A percentile compares a stretch with the other conserved stretches of the same genome.
These are phyloP conservation scores for Parascotia fuliginaria DNA, from an alignment of 2,888 invertebrate genomes.

Conservation along the genomic window DNA sequence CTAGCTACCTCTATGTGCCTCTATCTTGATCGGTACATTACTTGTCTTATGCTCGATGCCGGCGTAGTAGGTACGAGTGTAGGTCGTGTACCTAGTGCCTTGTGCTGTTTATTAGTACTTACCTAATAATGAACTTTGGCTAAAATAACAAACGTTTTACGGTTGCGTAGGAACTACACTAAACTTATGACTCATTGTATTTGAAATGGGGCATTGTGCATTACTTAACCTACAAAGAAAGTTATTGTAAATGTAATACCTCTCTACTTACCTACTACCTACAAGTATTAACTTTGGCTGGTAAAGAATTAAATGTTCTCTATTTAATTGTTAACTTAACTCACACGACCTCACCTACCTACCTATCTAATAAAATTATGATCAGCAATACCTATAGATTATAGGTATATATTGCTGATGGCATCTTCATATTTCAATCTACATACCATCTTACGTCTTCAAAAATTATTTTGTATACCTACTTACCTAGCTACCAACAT, in stretches of 20 bases:
- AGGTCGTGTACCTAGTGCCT: slow-evolving; percentile 30
- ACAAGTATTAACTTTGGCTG: background rate
- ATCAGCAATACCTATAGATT: too few relatives aligned
- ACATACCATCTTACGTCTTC: too few relatives aligned
- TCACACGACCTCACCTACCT: background rate
- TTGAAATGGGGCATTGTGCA: background rate
- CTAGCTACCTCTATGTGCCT: slow-evolving; percentile 11
- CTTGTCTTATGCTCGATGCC: slow-evolving; percentile 22
- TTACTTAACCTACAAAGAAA: background rate
- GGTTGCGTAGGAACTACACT: background rate
- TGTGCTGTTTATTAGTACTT: slow-evolving; percentile 25
- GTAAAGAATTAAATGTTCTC: background rate
- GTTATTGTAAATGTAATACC: background rate
- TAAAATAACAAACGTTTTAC: slow-evolving; percentile 6
- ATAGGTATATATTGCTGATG: too few relatives aligned
- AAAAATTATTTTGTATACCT: too few relatives aligned
- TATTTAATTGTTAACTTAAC: background rate
- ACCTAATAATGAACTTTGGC: slow-evolving; percentile 23
- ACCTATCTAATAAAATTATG: background rate
- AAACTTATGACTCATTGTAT: slow-evolving; percentile 17
- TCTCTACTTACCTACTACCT: too few relatives aligned
- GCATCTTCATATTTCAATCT: too few relatives aligned
- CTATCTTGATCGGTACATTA: background rate
- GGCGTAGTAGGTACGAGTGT: slow-evolving; percentile 22
- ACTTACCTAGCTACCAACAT: too few relatives aligned